Conservation (phyloP, 2,113 vertebrate genomes). For the Chionis minor region DNA sequence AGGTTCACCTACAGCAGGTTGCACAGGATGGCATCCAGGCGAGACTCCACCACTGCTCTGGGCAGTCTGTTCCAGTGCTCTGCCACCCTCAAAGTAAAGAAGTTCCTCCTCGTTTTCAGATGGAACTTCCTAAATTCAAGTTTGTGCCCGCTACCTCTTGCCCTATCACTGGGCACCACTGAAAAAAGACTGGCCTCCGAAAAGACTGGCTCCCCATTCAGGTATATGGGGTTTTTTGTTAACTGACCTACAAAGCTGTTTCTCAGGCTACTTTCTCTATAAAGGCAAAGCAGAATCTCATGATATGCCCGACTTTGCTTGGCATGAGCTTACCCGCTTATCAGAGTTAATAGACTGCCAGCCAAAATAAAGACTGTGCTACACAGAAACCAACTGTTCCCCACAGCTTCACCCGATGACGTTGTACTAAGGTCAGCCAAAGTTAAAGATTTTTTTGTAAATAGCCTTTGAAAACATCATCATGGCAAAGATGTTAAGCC, state of each 20-base stretch:
- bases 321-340: background rate
- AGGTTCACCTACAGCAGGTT: too few relatives aligned
- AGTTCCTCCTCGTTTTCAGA: too few relatives aligned
- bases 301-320: background rate
- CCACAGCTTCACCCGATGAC: conserved; percentile 24
- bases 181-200: too few relatives aligned
- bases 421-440: conserved; percentile 36
- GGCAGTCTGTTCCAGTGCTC: too few relatives aligned
- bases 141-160: too few relatives aligned
- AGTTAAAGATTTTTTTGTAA: conserved; percentile 50
- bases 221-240: background rate
- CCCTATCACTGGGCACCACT: too few relatives aligned
- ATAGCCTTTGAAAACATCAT: conserved; percentile 26
- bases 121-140: too few relatives aligned
- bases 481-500: background rate
- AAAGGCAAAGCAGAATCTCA: background rate
- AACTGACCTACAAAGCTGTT: background rate
- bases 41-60: too few relatives aligned
- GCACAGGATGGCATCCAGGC: too few relatives aligned
- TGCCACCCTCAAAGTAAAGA: too few relatives aligned
- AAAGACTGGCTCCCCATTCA: too few relatives aligned
- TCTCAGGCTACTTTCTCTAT: background rate
- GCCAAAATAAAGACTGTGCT: conserved; percentile 43
- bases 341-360: conserved; percentile 13
- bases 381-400: conserved; percentile 56